Percentiles rank a stretch among this genome's conserved stretches.
Conservation (phyloP, 2,113 vertebrate genomes). For the Aythya baeri region DNA sequence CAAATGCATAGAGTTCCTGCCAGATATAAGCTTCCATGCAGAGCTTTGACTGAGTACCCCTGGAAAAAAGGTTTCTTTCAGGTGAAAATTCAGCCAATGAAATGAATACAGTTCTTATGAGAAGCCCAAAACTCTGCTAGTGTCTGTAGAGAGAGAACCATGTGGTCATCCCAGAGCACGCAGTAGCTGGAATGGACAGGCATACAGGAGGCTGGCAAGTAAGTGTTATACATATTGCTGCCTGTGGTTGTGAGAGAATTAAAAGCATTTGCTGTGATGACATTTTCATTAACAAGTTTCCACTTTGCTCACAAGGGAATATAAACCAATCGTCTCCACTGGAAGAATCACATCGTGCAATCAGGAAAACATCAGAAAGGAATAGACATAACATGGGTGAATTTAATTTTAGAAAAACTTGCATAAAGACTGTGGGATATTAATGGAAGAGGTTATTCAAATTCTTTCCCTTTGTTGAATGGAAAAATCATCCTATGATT, state of each 20-base stretch:
- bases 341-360: conserved; percentile 16
- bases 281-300: conserved; percentile 74
- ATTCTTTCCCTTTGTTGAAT: conserved; percentile 45
- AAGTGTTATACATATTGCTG: conserved; percentile 57
- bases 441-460: neutral
- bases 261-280: conserved; percentile 70
- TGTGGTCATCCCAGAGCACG: neutral
- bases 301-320: conserved; percentile 64
- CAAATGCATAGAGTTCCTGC: neutral
- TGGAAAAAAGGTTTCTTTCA: neutral
- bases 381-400: conserved; percentile 70
- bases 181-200: conserved; percentile 36
- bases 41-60: neutral
- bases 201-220: conserved; percentile 48
- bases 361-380: conserved; percentile 64
- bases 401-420: conserved; percentile 61
- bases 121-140: neutral
- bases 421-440: conserved; percentile 43
- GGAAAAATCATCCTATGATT: neutral
- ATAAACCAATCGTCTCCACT: conserved; percentile 73
- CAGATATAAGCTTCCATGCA: neutral
- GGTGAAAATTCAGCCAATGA: neutral
- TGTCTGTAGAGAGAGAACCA: neutral
- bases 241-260: conserved; percentile 73
- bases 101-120: neutral